Percentiles rank a stretch among this genome's conserved stretches.
Conservation (phyloP, 2,888 invertebrate species). For the Sphecodes monilicornis region DNA sequence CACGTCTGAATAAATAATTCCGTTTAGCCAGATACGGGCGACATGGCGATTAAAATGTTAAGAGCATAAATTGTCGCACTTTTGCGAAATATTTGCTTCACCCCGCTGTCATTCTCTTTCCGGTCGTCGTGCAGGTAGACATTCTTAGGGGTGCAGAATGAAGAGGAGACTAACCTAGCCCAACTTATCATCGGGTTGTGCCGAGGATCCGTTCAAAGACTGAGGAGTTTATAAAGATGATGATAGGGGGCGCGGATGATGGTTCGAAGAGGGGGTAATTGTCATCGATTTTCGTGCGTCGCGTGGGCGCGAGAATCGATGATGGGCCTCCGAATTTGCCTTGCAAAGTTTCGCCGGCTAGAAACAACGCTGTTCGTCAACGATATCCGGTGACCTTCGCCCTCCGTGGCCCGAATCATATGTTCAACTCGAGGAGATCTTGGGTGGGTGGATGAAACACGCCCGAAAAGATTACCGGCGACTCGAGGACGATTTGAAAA, state of each 20-base stretch:
- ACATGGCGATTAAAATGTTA: too few relatives aligned
- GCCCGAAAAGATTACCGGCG: constrained; percentile 16
- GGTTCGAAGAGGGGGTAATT: constrained; percentile 23
- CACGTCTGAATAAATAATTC: too few relatives aligned
- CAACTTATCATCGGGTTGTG: constrained; percentile 51
- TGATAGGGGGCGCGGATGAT: constrained; percentile 76
- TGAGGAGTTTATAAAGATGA: constrained; percentile 61
- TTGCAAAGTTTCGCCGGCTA: constrained; percentile 45
- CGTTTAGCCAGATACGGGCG: too few relatives aligned
- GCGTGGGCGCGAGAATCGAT: constrained; percentile 56
- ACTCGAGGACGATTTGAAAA: constrained; percentile 17
- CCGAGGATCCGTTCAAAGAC: constrained; percentile 62
- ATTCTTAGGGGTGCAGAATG: neutral
- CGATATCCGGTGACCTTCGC: constrained; percentile 26
- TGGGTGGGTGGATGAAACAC: constrained; percentile 3
- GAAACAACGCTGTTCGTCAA: constrained; percentile 9
- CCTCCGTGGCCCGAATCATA: neutral
- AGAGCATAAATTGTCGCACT: neutral
- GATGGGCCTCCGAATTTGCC: constrained; percentile 52
- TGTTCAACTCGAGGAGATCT: neutral
- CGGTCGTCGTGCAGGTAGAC: neutral
- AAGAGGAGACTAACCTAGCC: constrained; percentile 61
- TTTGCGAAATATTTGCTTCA: neutral
- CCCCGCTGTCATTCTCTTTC: neutral
- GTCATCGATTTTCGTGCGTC: constrained; percentile 67